Base-by-base conservation (phyloP, 2,888 invertebrate species). In the Caenorhabditis macrosperma region DNA sequence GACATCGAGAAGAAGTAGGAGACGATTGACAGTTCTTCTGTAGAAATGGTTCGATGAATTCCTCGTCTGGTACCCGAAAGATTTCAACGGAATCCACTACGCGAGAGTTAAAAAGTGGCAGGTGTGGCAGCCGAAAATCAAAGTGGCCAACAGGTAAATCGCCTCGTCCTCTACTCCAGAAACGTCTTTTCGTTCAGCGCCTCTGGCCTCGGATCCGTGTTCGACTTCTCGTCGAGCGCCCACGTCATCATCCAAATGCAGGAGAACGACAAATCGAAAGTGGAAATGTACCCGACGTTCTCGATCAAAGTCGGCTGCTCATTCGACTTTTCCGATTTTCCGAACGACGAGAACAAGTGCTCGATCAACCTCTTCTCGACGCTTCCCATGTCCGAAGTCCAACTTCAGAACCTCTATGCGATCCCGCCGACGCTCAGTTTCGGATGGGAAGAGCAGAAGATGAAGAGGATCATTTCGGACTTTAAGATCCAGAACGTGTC, bases 121-220 rank as follows among this genome's bases (percentile, higher is more conserved):
- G 64, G 77, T 89, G 7, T 90, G 90, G 89, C 82, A 85, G 52
- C 90, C 89, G 33, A 86, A 86, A 24, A 54, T 90, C 7, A 66
- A 82, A 26, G 85, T 88, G 2, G 85, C 88, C 2, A 90, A 90
- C 74, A 87, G 85, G 88, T 88, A 33, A 22, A 50, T 15, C 2
- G 26, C 17, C n/a, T n/a, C n/a, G n/a, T n/a, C n/a, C n/a, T n/a
- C n/a, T n/a, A n/a, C n/a, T n/a, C n/a, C n/a, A n/a, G n/a, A n/a
- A n/a, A n/a, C n/a, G n/a, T n/a, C n/a, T n/a, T n/a, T n/a, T n/a
- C n/a, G n/a, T n/a, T n/a, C n/a, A n/a, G 87, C 46, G 83, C 86
- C 6, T 85, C 87, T 15, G 89, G 88, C 3, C 83, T 87, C 28
- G 82, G 83, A 20, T 81, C 84, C 10, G 80, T 76, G 44, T 87